Conservation (phyloP, 2,113 vertebrate genomes). For the Syngnathus typhle region DNA sequence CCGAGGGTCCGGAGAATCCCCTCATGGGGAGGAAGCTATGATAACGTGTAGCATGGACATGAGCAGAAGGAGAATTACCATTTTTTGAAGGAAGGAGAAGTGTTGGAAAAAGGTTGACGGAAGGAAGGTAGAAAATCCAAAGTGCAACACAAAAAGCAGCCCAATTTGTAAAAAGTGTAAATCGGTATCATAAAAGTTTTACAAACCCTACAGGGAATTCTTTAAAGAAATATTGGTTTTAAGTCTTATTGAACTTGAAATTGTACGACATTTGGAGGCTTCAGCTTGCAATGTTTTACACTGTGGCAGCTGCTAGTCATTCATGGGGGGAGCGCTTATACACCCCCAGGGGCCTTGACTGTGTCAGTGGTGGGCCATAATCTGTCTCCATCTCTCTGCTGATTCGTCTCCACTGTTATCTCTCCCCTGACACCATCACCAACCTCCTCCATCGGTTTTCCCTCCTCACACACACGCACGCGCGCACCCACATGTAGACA, state of each 20-base stretch:
- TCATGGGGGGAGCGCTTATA: constrained; percentile 24
- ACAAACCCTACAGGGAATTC: too few species aligned
- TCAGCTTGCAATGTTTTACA: constrained; percentile 43
- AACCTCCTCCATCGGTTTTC: background rate
- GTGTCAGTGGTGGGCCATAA: constrained; percentile 62
- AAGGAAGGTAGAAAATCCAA: background rate
- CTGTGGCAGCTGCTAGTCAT: constrained; percentile 52
- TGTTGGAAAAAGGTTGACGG: background rate
- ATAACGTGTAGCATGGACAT: constrained; percentile 46
- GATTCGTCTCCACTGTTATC: constrained; percentile 56
- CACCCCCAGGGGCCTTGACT: constrained; percentile 54
- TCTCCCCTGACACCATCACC: constrained; percentile 50
- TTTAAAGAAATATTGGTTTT: too few species aligned
- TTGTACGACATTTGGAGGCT: background rate
- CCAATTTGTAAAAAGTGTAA: background rate
- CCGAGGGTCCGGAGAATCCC: constrained; percentile 59
- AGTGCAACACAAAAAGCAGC: background rate
- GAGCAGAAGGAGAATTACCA: background rate
- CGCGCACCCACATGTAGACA: constrained; percentile 35
- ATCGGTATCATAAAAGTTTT: background rate
- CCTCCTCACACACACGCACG: constrained; percentile 28
- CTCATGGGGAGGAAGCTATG: constrained; percentile 52
- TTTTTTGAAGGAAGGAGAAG: background rate
- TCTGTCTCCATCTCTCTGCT: constrained; percentile 61
- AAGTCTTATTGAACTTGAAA: background rate